Conservation (phyloP, 92 coral and sea anemone species). For the Montipora capitata region DNA sequence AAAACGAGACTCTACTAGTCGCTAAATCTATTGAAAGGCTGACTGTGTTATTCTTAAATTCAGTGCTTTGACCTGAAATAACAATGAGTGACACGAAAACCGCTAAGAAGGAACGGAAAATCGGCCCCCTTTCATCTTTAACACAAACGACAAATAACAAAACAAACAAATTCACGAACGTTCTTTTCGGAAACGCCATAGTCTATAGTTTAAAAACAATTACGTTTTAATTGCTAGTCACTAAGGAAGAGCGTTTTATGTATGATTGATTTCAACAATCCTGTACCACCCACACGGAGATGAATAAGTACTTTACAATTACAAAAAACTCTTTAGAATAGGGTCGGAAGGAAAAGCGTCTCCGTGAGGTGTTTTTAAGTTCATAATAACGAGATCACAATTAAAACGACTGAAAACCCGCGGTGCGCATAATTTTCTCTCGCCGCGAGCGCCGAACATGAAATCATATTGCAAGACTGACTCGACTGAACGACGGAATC, state of each 20-base stretch:
- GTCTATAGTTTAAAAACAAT: conserved; percentile 14
- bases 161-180: conserved; percentile 19
- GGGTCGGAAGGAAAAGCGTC: conserved; percentile 31
- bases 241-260: conserved; percentile 41
- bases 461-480: conserved; percentile 18
- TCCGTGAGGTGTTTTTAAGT: conserved; percentile 4
- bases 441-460: conserved; percentile 29
- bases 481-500: conserved; percentile 21
- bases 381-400: conserved; percentile 3
- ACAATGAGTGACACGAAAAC: neutral
- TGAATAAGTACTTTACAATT: conserved; percentile 39
- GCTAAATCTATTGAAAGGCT: neutral
- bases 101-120: neutral
- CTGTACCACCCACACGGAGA: conserved; percentile 49
- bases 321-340: conserved; percentile 20
- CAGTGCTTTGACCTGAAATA: neutral
- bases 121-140: neutral
- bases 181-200: conserved; percentile 34
- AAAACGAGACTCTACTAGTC: neutral
- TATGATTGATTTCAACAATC: conserved; percentile 27
- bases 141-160: neutral
- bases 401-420: conserved; percentile 42
- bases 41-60: neutral
- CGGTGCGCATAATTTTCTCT: conserved; percentile 16
- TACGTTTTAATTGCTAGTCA: conserved; percentile 38